A percentile compares a stretch with the other conserved stretches of the same genome.
These are phyloP conservation scores for Ericerus pela DNA, from an alignment of 1,140 invertebrate species.

Conservation along the genomic window DNA sequence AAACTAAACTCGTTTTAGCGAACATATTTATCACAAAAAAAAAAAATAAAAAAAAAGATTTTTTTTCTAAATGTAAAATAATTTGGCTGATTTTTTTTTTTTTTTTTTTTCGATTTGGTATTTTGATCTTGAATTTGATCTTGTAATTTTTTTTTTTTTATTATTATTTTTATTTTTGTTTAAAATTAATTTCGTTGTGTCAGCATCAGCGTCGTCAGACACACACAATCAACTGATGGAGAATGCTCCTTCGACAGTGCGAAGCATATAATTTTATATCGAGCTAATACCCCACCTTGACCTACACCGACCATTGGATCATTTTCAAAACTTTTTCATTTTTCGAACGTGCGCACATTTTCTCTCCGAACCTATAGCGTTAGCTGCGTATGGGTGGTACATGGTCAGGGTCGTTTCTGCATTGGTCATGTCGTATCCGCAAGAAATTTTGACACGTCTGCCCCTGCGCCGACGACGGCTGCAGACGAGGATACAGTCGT, in stretches of 20 bases:
- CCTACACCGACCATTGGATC: background rate
- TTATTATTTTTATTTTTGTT: no score
- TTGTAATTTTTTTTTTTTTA: no score
- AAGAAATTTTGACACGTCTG: background rate
- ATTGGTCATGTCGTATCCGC: background rate
- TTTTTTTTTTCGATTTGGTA: no score
- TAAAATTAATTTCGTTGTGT: background rate
- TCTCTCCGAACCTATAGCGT: background rate
- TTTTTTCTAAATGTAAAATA: no score
- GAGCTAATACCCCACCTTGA: background rate
- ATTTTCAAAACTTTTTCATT: slow-evolving; percentile 1
- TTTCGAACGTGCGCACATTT: background rate
- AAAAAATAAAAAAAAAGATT: background rate
- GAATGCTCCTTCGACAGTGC: background rate
- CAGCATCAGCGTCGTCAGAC: background rate
- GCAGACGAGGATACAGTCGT: background rate
- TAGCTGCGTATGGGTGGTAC: background rate
- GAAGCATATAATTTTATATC: slow-evolving; percentile 3
- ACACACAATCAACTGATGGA: background rate
- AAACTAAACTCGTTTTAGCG: background rate
- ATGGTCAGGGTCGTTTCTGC: slow-evolving; percentile 11
- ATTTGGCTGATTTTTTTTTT: no score
- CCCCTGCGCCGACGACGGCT: background rate
- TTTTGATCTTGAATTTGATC: no score
- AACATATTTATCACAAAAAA: background rate